Conservation (phyloP, 2,113 vertebrate species). For the Podilymbus podiceps region DNA sequence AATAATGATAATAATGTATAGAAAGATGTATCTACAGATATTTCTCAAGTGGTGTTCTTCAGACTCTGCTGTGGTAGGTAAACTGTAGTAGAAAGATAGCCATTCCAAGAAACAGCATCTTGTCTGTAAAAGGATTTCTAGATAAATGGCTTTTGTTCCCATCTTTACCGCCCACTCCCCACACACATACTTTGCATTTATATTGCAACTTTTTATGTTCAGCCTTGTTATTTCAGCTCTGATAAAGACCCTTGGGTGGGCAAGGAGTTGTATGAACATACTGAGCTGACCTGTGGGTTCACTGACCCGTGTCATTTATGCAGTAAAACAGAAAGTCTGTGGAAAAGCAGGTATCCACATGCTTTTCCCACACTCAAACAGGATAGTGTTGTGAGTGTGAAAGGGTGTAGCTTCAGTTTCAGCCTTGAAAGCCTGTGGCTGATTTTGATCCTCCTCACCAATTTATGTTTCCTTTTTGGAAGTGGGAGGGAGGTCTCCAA, state of each 20-base stretch:
- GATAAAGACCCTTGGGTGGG: background rate
- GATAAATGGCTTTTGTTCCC: background rate
- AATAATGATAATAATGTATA: background rate
- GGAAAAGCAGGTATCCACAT: background rate
- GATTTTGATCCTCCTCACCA: background rate
- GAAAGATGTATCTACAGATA: background rate
- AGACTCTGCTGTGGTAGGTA: background rate
- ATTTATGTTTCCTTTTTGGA: background rate
- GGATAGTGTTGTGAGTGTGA: background rate
- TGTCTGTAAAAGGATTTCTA: background rate
- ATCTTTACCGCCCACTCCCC: background rate
- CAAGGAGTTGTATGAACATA: background rate
- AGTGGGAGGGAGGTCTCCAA: background rate
- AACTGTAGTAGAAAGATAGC: background rate
- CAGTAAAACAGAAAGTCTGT: background rate
- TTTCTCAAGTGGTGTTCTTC: background rate
- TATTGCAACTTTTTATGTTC: background rate
- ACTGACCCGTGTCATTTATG: background rate
- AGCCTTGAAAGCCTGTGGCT: background rate
- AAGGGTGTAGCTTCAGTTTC: background rate
- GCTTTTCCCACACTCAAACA: background rate
- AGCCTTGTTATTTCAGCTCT: background rate
- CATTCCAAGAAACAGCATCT: conserved; percentile 14
- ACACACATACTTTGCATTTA: background rate
- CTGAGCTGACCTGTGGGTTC: background rate